These are phyloP conservation scores for Lamprologus ornatipinnis DNA, from an alignment of 2,113 vertebrate genomes.

Conservation along the genomic window DNA sequence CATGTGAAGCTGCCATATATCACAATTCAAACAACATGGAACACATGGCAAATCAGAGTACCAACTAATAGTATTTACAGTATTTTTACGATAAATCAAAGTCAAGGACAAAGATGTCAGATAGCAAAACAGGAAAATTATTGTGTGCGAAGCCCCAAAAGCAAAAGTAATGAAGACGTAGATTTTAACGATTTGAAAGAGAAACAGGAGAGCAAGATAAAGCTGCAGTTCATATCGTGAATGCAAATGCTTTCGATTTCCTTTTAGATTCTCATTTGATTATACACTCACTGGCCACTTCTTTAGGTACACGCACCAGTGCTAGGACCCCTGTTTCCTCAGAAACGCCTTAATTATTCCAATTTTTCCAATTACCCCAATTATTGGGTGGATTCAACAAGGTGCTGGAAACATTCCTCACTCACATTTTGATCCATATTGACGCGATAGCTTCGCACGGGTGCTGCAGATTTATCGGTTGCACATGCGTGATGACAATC, in stretches of 20 bases:
- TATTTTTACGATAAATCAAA: neutral
- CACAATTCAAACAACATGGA: neutral
- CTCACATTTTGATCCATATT: neutral
- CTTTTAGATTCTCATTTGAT: neutral
- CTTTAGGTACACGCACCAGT: neutral
- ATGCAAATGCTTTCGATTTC: neutral
- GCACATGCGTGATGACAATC: neutral
- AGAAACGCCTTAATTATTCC: neutral
- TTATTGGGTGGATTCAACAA: neutral
- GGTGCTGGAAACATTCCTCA: neutral
- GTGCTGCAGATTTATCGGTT: neutral
- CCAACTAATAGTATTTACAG: neutral
- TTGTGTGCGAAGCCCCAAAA: neutral
- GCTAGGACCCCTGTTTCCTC: fast-evolving
- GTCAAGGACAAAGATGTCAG: neutral
- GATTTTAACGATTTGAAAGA: neutral
- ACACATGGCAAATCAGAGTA: neutral
- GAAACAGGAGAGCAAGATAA: neutral
- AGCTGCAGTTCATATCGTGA: neutral
- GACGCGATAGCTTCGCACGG: fast-evolving
- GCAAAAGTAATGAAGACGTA: neutral
- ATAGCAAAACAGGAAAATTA: fast-evolving
- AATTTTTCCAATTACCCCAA: fast-evolving
- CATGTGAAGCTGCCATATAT: neutral
- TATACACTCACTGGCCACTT: neutral